Percentiles rank a stretch among this genome's conserved stretches.
Evolutionary conservation across 2,888 invertebrate species (phyloP).

Genomic region (Shargacucullia verbasci): DNA sequence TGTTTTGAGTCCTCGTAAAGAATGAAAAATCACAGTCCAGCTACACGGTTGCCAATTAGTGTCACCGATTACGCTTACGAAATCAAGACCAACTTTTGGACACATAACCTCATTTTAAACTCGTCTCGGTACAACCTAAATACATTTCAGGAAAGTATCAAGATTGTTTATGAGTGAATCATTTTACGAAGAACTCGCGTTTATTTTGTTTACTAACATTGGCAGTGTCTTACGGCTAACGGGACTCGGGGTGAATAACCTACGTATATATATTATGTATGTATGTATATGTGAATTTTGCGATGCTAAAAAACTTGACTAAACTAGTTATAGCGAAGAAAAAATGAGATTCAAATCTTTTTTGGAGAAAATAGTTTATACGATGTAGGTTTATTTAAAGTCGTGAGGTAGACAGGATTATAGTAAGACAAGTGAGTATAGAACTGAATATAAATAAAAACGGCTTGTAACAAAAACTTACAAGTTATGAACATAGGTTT

Average conservation of each 20-base stretch:
- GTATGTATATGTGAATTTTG: constrained; percentile 28
- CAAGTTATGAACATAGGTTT: no score
- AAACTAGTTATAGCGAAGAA: constrained; percentile 34
- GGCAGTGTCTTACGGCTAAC: constrained; percentile 32
- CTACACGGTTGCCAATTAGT: not conserved
- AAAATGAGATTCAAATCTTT: constrained; percentile 17
- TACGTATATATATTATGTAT: constrained; percentile 16
- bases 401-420: no score
- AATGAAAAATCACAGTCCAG: no score
- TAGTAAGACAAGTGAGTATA: no score
- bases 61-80: not conserved
- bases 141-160: constrained; percentile 31
- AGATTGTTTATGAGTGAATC: constrained; percentile 33
- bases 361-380: not conserved
- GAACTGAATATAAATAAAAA: no score
- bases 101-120: constrained; percentile 34
- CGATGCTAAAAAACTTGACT: constrained; percentile 30
- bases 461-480: no score
- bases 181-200: constrained; percentile 17
- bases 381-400: no score
- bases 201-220: constrained; percentile 56
- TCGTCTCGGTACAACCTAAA: constrained; percentile 15
- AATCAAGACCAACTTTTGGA: constrained; percentile 18
- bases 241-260: constrained; percentile 51
- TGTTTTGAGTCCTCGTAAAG: no score